Evolutionary conservation across 2,113 vertebrate genomes (phyloP).

Genomic region (Tricholaema leucomelas): DNA sequence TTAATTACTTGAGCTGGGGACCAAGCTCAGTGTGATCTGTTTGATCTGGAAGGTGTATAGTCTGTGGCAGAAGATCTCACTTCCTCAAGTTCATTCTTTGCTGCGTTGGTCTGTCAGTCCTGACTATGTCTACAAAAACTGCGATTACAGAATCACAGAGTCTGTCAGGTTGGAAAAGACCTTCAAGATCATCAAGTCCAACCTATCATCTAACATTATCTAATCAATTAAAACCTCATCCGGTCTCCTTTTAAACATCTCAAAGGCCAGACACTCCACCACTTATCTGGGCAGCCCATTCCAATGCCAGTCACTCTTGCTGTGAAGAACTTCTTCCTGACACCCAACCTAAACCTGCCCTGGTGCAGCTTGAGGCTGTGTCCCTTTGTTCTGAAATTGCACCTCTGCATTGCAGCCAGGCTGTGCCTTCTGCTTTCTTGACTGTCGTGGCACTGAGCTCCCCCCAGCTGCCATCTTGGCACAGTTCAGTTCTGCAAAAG

Average conservation of each 20-base stretch:
- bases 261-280: too few species aligned
- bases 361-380: too few species aligned
- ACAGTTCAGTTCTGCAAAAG: neutral
- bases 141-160: too few species aligned
- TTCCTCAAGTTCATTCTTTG: neutral
- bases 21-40: neutral
- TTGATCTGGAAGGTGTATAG: neutral
- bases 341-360: too few species aligned
- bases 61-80: neutral
- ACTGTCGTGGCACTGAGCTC: fast-evolving
- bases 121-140: fast-evolving
- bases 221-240: too few species aligned
- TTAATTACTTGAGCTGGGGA: neutral
- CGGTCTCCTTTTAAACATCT: too few species aligned
- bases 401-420: neutral
- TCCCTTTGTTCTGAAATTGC: neutral
- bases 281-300: too few species aligned
- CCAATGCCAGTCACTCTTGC: too few species aligned
- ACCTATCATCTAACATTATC: too few species aligned
- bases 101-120: fast-evolving
- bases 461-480: neutral
- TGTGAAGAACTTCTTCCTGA: too few species aligned
- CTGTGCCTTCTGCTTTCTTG: neutral
- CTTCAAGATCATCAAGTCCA: too few species aligned
- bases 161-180: too few species aligned